Evolutionary conservation across 2,113 vertebrate genomes (phyloP), one percentile per base, ranked within the genome.

Genomic region (Ceyx melanurus): DNA sequence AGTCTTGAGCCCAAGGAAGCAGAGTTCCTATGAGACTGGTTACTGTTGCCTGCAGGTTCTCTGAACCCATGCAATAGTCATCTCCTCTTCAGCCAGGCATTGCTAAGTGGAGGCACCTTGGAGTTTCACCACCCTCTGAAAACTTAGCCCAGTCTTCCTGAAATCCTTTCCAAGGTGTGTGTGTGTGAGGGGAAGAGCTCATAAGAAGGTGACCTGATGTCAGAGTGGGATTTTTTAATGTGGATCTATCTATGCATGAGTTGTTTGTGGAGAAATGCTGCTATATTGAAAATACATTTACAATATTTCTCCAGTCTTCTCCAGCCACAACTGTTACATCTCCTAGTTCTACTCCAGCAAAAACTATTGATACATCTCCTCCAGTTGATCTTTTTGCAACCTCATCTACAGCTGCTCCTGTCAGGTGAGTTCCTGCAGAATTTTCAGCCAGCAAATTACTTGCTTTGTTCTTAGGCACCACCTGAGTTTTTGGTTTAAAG

Each of bases 271-370:
- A 77, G 51, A 85, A 94, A 77, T 80, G 16, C 31, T 82, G 46
- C 5, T 80, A 4, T 85, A 60, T 22, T 91, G 33, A 80, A 57
- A 66, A 4, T 58, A 3, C 93, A 28, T 83, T 96, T 77, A 95
- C 83, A 89, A 57, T 96, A 73, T 96, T 96, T 89, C 93, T 97
- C 60, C 96, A 99, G 98, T 99, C 98, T 83, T 98, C 98, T 77
- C 98, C 98, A 92, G 98, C 97, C 68, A 98, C 98, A 88, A 98
- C 97, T 81, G 99, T 98, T 94, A 98, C 98, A 48, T 97, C 98
- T 64, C 98, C 98, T n/a, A 98, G 97, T 76, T 99, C 99, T 67
- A 98, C 99, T 95, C 99, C 98, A 83, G 98, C 99, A 86, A 99
- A 99, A 98, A 98, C 98, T 88, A 98, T 98, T 76, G 98, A 99